Evolutionary conservation across 2,888 invertebrate species (phyloP), one percentile per base, ranked within the genome.

Genomic region (Actias luna): DNA sequence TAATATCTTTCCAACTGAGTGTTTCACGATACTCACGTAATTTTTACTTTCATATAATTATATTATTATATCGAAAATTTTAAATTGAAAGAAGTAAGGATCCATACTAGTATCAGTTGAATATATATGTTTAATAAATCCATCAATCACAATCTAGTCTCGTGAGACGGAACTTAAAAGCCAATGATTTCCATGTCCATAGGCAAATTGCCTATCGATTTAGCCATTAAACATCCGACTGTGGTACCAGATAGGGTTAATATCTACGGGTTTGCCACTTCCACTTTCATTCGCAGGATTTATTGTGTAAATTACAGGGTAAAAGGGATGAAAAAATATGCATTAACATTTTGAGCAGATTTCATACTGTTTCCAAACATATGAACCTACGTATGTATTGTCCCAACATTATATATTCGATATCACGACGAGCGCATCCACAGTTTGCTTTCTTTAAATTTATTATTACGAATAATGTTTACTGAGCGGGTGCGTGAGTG

Each of bases 401-500:
- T 50, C 12, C 46, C 25, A 12, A 18, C 46, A 12, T 42, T 18
- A 18, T 18, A 42, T 18, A 7, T 50, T 55, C 29, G 55, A 55
- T 55, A 55, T 55, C 29, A n/a, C 18, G 55, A 55, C 29, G 29
- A 14, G 16, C 10, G 29, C 52, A 52, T 82, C 82, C 80, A 77
- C 63, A 66, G 8, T 63, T 69, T 60, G 59, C 67, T 69, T 62
- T 68, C 69, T 61, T 57, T 52, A 65, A 73, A 74, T 69, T 75
- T 77, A 77, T 76, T 75, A 78, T 82, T 79, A 78, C 79, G 70
- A 83, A 82, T 83, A 83, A 80, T 78, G 82, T 83, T 83, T 82
- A 81, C 82, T 68, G 77, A 82, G 76, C 69, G 74, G 73, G 67
- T 73, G 72, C 65, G 69, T 75, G 85, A 86, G 79, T 83, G 79